These are phyloP conservation scores for Chaenocephalus aceratus DNA, from an alignment of 2,113 vertebrate genomes.

Conservation along the genomic window DNA sequence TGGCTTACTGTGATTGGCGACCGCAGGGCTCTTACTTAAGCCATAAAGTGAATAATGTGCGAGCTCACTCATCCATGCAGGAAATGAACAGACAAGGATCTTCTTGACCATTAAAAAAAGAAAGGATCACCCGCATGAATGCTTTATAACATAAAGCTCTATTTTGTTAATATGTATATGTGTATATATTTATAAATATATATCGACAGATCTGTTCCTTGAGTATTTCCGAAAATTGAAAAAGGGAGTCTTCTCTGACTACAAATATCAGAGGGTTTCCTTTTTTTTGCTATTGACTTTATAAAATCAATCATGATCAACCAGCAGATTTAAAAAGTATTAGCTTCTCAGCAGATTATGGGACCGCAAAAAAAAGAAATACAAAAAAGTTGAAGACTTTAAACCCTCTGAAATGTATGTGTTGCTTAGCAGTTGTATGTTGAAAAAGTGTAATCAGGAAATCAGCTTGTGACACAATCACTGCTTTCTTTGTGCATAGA, in stretches of 20 bases:
- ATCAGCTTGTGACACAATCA: conserved; percentile 81
- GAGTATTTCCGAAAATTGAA: conserved; percentile 70
- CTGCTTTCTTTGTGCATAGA: conserved; percentile 80
- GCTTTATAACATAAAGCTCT: conserved; percentile 86
- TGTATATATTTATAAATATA: conserved; percentile 88
- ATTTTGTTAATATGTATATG: conserved; percentile 90
- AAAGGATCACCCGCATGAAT: conserved; percentile 63
- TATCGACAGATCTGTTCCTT: conserved; percentile 77
- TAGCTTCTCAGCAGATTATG: conserved; percentile 61
- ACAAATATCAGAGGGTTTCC: conserved; percentile 49
- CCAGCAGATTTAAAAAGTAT: conserved; percentile 54
- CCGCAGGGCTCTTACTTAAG: conserved; percentile 72
- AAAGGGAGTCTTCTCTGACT: conserved; percentile 65
- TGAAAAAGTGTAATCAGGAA: conserved; percentile 70
- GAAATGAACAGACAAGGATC: conserved; percentile 53
- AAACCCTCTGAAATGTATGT: conserved; percentile 69
- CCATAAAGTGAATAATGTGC: conserved; percentile 72
- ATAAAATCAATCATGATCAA: conserved; percentile 51
- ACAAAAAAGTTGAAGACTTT: conserved; percentile 39
- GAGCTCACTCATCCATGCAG: conserved; percentile 49
- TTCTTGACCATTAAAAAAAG: conserved; percentile 42
- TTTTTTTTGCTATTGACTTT: conserved; percentile 37
- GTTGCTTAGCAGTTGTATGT: conserved; percentile 77
- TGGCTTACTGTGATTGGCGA: conserved; percentile 54
- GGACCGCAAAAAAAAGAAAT: conserved; percentile 59